Evolutionary conservation across 2,888 invertebrate genomes (phyloP).

Genomic region (Ditylenchus weischeri): DNA sequence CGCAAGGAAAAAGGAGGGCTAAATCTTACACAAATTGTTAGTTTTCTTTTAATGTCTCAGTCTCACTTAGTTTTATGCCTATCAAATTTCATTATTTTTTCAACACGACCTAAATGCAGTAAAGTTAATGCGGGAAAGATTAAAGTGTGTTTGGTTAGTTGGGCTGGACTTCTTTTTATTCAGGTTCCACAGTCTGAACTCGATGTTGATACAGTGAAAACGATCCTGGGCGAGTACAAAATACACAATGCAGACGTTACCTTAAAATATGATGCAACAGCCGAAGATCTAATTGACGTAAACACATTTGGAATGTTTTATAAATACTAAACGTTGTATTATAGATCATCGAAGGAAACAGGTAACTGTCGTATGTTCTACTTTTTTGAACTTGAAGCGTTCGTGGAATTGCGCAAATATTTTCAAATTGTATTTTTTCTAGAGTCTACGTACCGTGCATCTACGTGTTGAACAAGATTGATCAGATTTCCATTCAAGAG

Average conservation of each 20-base stretch:
- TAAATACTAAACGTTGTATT: too few relatives aligned
- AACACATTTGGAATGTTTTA: too few relatives aligned
- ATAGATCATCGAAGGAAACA: conserved; percentile 81
- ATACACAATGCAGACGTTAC: conserved; percentile 98
- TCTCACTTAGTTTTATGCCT: too few relatives aligned
- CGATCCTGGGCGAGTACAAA: conserved; percentile 92
- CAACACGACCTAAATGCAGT: too few relatives aligned
- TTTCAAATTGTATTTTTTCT: conserved; percentile 1
- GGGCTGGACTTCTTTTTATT: not conserved
- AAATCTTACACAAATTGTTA: conserved; percentile 81
- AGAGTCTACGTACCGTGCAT: conserved; percentile 92
- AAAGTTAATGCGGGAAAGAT: too few relatives aligned
- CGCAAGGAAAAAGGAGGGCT: conserved; percentile 98
- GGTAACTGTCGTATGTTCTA: conserved; percentile 59
- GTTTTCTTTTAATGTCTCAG: not conserved
- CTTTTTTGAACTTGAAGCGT: too few relatives aligned
- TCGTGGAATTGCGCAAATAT: too few relatives aligned
- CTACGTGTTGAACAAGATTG: conserved; percentile 96
- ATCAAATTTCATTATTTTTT: too few relatives aligned
- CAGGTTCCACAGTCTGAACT: conserved; percentile 84
- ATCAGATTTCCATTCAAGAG: conserved; percentile 72
- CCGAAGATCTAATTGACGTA: conserved; percentile 95
- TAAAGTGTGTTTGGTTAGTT: too few relatives aligned
- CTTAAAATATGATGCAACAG: conserved; percentile 81
- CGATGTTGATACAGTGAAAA: conserved; percentile 88